phyloP scores from a whole-genome alignment of 2,113 vertebrate genomes.

The Indicator indicator region DNA sequence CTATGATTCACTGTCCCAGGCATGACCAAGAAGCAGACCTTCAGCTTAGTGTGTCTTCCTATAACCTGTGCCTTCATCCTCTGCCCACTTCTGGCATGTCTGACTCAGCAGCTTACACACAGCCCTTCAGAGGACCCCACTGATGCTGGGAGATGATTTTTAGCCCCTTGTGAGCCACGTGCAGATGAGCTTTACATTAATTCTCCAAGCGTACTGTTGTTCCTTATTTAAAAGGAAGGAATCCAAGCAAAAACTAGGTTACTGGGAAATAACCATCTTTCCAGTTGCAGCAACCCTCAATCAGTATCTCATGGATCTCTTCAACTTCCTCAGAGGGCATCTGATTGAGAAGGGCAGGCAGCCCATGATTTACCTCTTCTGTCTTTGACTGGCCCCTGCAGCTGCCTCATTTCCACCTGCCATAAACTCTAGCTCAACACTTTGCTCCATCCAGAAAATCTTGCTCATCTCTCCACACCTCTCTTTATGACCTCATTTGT shows the following conservation, averaged over 20 bases:
- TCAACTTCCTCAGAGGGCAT: neutral
- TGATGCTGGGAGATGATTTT: neutral
- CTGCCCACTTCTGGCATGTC: neutral
- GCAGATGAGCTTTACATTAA: neutral
- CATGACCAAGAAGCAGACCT: neutral
- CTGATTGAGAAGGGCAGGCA: neutral
- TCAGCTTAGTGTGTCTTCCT: neutral
- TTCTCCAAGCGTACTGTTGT: neutral
- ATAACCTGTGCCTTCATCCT: neutral
- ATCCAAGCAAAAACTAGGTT: neutral
- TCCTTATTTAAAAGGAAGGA: neutral
- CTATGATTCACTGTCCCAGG: neutral
- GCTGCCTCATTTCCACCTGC: conserved; percentile 21
- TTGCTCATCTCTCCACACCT: neutral
- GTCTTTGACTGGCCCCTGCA: neutral
- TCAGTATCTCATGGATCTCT: neutral
- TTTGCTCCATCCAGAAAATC: neutral
- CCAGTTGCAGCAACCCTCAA: neutral
- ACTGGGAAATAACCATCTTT: neutral
- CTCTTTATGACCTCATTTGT: neutral
- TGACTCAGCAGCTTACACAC: neutral
- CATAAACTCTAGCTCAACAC: neutral
- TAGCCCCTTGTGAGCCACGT: neutral
- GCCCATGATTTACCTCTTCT: neutral
- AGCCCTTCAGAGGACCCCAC: neutral